Evolutionary conservation across 2,797 vertebrate species (phyloP).

Genomic region (Tapirus indicus): DNA sequence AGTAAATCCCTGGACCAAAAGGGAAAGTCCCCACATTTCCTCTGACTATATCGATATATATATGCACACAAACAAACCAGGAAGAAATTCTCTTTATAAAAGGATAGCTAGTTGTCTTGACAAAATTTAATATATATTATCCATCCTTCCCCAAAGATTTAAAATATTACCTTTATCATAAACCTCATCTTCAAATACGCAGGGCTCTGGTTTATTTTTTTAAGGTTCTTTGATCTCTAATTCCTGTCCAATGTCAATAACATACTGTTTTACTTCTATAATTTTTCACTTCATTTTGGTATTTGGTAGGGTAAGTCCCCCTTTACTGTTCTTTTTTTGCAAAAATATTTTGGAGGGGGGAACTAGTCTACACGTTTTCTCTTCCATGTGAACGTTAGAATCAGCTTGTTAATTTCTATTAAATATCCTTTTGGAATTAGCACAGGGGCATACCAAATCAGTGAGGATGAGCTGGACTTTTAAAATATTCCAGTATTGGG

Average conservation of each 20-base stretch:
- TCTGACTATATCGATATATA: not conserved
- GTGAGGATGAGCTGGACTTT: not conserved
- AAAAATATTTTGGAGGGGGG: not conserved
- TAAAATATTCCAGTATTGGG: not conserved
- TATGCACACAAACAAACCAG: not conserved
- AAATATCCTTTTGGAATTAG: not conserved
- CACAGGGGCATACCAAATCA: not conserved
- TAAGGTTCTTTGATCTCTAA: not conserved
- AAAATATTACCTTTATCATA: not conserved
- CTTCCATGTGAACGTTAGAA: not conserved
- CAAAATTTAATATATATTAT: slow-evolving; percentile 23
- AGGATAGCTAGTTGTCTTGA: not conserved
- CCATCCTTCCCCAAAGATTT: not conserved
- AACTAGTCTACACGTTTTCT: not conserved
- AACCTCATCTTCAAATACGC: not conserved
- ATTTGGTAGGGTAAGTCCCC: not conserved
- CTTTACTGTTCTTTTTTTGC: not conserved
- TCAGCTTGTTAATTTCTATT: not conserved
- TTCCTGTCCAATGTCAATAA: not conserved
- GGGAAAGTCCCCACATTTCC: not conserved
- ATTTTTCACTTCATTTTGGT: not conserved
- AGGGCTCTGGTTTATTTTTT: not conserved
- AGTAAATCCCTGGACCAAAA: not conserved
- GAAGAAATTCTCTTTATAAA: not conserved
- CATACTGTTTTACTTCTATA: not conserved